Evolutionary conservation across 2,888 invertebrate species (phyloP).

Genomic region (Lasioglossum marginatum): DNA sequence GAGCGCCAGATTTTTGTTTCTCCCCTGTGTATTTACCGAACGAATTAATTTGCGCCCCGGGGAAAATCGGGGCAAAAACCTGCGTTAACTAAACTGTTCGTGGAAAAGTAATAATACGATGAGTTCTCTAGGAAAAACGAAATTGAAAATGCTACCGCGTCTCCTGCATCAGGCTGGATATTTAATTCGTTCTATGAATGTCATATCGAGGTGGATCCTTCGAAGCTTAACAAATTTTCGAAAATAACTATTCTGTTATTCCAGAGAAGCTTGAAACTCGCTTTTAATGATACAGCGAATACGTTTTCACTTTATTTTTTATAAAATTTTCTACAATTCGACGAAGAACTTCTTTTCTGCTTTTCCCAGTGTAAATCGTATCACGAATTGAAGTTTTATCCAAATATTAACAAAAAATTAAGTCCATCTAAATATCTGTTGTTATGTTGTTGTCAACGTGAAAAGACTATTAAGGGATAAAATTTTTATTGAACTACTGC

Average conservation of each 20-base stretch:
- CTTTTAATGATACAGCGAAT: too few relatives aligned
- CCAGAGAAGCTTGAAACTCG: too few relatives aligned
- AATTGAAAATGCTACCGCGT: not conserved
- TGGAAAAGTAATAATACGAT: not conserved
- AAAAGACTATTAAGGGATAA: too few relatives aligned
- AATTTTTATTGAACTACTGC: too few relatives aligned
- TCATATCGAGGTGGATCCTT: not conserved
- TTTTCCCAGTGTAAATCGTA: too few relatives aligned
- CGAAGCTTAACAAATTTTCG: not conserved
- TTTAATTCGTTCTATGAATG: not conserved
- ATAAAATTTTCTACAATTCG: too few relatives aligned
- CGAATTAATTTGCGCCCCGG: not conserved
- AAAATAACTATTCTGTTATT: not conserved
- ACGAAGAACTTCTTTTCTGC: too few relatives aligned
- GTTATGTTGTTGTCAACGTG: too few relatives aligned
- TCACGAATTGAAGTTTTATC: too few relatives aligned
- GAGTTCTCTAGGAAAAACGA: not conserved
- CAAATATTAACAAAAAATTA: too few relatives aligned
- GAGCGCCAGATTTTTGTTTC: not conserved
- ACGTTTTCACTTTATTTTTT: too few relatives aligned
- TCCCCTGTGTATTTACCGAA: not conserved
- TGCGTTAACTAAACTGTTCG: not conserved
- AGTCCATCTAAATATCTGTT: too few relatives aligned
- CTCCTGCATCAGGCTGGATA: not conserved
- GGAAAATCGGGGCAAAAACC: not conserved